These are phyloP conservation scores for Lepidurus couesii DNA, from an alignment of 1,140 invertebrate species.

Conservation along the genomic window DNA sequence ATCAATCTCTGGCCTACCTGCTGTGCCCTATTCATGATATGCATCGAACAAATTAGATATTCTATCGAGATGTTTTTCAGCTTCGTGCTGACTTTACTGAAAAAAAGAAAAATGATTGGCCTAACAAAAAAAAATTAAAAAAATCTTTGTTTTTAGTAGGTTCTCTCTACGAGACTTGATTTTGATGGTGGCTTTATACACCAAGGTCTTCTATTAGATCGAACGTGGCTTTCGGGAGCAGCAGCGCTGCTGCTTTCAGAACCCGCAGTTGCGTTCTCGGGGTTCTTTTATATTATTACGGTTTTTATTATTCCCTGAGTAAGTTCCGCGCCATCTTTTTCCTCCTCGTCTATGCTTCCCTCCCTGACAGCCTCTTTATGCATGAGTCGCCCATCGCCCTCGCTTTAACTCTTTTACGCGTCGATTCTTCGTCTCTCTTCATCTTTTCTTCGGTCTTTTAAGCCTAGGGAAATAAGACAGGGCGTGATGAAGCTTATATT, in stretches of 20 bases:
- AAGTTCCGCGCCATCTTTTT: neutral
- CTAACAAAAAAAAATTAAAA: too few species aligned
- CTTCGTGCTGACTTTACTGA: neutral
- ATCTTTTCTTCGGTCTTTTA: constrained; percentile 26
- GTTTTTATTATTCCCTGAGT: constrained; percentile 16
- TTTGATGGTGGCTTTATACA: neutral
- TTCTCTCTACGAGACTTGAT: neutral
- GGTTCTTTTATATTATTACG: neutral
- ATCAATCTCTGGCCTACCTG: constrained; percentile 18
- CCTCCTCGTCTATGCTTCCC: neutral
- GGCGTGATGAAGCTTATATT: constrained; percentile 19
- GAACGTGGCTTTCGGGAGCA: neutral
- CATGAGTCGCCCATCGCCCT: constrained; percentile 25
- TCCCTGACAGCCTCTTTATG: neutral
- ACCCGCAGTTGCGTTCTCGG: neutral
- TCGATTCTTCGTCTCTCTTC: constrained; percentile 33
- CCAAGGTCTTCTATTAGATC: neutral
- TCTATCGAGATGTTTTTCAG: neutral
- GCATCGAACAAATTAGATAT: constrained; percentile 8
- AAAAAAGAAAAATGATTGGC: neutral
- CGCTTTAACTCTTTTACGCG: constrained; percentile 33
- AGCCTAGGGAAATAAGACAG: constrained; percentile 1
- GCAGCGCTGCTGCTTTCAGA: neutral
- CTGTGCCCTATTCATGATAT: neutral
- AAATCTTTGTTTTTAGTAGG: too few species aligned